Percentiles rank a stretch among this genome's conserved stretches.
Conservation (phyloP, 2,797 vertebrate genomes). For the Salmo trutta region DNA sequence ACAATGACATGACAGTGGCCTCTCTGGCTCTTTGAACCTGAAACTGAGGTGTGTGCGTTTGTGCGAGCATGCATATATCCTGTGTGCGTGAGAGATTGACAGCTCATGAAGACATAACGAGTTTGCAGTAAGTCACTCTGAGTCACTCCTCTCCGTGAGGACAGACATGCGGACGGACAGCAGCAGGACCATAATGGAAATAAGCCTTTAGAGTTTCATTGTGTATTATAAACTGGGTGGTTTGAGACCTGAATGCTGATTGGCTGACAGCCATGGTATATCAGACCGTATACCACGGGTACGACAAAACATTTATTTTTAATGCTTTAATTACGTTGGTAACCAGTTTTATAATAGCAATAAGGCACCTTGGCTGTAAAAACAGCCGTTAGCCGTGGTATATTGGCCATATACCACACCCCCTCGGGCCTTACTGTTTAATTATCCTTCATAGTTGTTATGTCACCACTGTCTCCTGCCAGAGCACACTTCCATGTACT, state of each 20-base stretch:
- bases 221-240: background rate
- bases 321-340: no score
- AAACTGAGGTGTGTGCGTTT: slow-evolving; percentile 21
- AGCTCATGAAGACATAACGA: slow-evolving; percentile 56
- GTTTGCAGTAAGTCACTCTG: slow-evolving; percentile 35
- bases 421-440: background rate
- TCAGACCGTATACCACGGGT: no score
- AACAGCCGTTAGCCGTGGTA: no score
- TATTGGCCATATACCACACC: no score
- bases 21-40: slow-evolving; percentile 54
- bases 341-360: no score
- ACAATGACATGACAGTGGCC: slow-evolving; percentile 46
- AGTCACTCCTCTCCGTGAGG: background rate
- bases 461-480: no score
- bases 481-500: background rate
- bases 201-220: background rate
- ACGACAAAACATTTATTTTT: no score
- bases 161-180: slow-evolving; percentile 1
- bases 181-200: background rate
- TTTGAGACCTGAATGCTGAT: no score
- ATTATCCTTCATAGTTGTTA: background rate
- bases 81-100: slow-evolving; percentile 27
- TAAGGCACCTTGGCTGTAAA: no score
- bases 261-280: no score
- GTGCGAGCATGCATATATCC: no score